Evolutionary conservation across 1,140 invertebrate genomes (phyloP).

Genomic region (Drosophila gunungcola): DNA sequence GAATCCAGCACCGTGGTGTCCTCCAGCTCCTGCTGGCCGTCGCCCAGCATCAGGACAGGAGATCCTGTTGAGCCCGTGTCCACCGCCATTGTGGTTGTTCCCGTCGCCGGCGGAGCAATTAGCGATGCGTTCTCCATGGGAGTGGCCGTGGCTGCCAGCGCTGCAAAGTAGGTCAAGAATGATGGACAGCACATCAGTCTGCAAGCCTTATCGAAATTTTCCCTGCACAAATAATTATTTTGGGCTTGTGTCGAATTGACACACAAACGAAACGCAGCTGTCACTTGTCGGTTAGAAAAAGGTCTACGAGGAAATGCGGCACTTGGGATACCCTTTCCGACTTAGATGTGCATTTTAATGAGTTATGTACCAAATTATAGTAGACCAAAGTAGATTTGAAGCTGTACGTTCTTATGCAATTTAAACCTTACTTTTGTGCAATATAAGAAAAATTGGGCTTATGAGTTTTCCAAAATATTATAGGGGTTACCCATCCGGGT

Average conservation of each 20-base stretch:
- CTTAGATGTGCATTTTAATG: no score
- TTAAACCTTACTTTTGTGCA: no score
- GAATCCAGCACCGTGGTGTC: slow-evolving; percentile 41
- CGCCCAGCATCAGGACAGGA: slow-evolving; percentile 11
- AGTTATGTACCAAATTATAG: not conserved
- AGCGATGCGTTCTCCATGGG: slow-evolving; percentile 56
- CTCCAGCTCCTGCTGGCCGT: slow-evolving; percentile 35
- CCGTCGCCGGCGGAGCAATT: slow-evolving; percentile 54
- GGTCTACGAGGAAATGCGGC: not conserved
- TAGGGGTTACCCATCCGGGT: no score
- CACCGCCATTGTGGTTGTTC: slow-evolving; percentile 16
- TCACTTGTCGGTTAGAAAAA: not conserved
- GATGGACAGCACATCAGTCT: slow-evolving; percentile 38
- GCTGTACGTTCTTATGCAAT: no score
- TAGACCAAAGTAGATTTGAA: no score
- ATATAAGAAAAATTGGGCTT: no score
- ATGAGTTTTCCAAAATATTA: no score
- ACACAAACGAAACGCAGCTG: slow-evolving; percentile 14
- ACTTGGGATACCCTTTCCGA: not conserved
- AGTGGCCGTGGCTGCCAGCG: slow-evolving; percentile 49
- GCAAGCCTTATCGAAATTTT: slow-evolving; percentile 14
- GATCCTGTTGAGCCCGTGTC: slow-evolving; percentile 10
- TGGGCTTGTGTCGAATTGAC: slow-evolving; percentile 11
- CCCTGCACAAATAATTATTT: slow-evolving; percentile 11
- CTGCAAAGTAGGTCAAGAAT: slow-evolving; percentile 70